Evolutionary conservation across 1,140 invertebrate genomes (phyloP), one percentile per base, ranked within the genome.

Genomic region (Nephila pilipes): DNA sequence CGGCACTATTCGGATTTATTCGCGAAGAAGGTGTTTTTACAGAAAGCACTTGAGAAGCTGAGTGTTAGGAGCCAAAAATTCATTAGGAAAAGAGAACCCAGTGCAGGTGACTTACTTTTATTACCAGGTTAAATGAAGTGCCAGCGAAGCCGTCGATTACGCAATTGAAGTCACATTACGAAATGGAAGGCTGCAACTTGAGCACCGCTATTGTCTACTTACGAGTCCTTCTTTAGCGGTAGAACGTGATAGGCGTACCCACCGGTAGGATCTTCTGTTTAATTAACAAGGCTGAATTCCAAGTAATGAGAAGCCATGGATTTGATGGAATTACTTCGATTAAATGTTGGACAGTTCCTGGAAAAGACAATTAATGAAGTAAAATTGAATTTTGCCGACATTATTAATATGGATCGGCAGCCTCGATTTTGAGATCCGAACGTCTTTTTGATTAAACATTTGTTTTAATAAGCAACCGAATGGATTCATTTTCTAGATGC

Each of bases 301-400:
- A 90, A 90, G 58, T 83, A 83, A 83, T 29, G 79, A 91, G 88
- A 75, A 91, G 57, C 79, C 89, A 83, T 91, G 57, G 69, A 46
- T 83, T 91, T 91, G 79, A 91, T 46, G 89, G 58, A 83, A 83
- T 91, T 83, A 91, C 89, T 91, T 91, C 79, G 36, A 83, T 83
- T 91, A n/a, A 90, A 80, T 38, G 69, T 90, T 58, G 87, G 60
- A 75, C 87, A 88, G 60, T 32, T 90, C 79, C 36, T 63, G 54
- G 29, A 83, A 83, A 91, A 83, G 75, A 91, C 89, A 91, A 83
- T 83, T 91, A 91, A 91, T 81, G 89, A 91, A 83, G 89, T 91
- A 91, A 91, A 91, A 91, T 83, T 91, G 89, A 83, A 91, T 83
- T 91, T 91, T 75, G 75, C 32, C 54, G 18, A 29, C 46, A 46